phyloP scores from a whole-genome alignment of 2,888 invertebrate genomes.

The Strigamia maritima region DNA sequence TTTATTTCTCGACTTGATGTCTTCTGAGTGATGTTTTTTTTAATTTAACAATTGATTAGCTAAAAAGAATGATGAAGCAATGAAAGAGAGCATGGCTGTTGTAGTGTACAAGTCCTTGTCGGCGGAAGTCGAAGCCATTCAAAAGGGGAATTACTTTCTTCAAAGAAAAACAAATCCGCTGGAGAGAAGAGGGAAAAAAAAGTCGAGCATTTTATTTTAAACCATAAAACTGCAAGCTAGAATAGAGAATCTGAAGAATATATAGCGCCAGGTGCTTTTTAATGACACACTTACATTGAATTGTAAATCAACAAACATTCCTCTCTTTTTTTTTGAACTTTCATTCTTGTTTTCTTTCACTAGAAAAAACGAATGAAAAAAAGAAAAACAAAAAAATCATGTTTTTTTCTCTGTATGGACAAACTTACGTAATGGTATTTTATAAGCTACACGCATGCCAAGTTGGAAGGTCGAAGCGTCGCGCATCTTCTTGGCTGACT shows the following conservation, averaged over 20 bases:
- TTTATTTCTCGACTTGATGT: no score
- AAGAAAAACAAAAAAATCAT: no score
- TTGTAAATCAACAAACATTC: background rate
- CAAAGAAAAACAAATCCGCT: constrained; percentile 7
- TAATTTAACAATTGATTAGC: background rate
- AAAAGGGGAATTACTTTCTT: background rate
- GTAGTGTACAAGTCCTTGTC: background rate
- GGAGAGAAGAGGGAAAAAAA: background rate
- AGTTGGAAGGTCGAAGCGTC: no score
- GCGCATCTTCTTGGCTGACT: no score
- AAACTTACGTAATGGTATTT: no score
- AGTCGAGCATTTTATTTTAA: background rate
- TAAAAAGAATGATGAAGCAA: no score
- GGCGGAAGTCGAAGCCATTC: background rate
- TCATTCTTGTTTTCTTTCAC: background rate
- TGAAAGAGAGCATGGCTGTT: no score
- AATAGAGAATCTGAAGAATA: background rate
- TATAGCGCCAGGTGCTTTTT: background rate
- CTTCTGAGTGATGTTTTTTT: no score
- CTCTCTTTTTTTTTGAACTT: background rate
- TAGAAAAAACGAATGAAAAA: no score
- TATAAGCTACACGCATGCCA: no score
- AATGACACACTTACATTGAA: constrained; percentile 1
- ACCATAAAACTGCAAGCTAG: background rate
- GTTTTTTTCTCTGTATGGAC: no score